phyloP scores from a whole-genome alignment of 2,113 vertebrate species.

The Pyxicephalus adspersus region DNA sequence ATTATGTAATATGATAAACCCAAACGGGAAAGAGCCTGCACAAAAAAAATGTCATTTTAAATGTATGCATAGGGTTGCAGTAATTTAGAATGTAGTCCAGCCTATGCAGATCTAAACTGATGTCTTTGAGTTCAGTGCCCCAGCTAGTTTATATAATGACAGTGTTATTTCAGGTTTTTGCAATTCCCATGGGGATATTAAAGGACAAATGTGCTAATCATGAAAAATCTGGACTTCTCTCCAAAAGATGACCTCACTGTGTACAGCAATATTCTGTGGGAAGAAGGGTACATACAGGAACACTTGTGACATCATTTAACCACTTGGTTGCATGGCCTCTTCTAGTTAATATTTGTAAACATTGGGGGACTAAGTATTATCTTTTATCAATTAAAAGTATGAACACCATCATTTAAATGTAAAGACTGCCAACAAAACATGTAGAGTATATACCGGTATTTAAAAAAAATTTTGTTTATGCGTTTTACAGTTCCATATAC shows the following conservation, averaged over 20 bases:
- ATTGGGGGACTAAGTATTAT: too few species aligned
- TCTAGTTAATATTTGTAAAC: neutral
- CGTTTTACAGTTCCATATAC: too few species aligned
- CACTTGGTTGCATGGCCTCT: neutral
- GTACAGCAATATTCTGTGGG: conserved; percentile 28
- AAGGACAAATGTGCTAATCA: conserved; percentile 25
- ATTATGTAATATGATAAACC: too few species aligned
- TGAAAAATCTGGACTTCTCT: conserved; percentile 17
- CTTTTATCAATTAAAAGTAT: neutral
- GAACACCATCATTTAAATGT: too few species aligned
- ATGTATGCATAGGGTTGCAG: too few species aligned
- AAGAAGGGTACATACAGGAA: conserved; percentile 15
- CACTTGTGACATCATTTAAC: conserved; percentile 36
- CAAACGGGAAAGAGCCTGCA: too few species aligned
- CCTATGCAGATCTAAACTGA: neutral
- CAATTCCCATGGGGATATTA: conserved; percentile 7
- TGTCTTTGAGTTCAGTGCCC: neutral
- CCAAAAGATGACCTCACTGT: conserved; percentile 38
- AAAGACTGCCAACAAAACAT: too few species aligned
- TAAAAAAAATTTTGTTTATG: too few species aligned
- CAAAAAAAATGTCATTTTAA: too few species aligned
- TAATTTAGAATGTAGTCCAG: too few species aligned
- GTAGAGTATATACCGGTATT: too few species aligned
- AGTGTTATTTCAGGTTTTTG: conserved; percentile 21
- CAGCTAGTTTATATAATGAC: conserved; percentile 2